Evolutionary conservation across 2,888 invertebrate genomes (phyloP), one percentile per base, ranked within the genome.

Genomic region (Drosophila quinaria): DNA sequence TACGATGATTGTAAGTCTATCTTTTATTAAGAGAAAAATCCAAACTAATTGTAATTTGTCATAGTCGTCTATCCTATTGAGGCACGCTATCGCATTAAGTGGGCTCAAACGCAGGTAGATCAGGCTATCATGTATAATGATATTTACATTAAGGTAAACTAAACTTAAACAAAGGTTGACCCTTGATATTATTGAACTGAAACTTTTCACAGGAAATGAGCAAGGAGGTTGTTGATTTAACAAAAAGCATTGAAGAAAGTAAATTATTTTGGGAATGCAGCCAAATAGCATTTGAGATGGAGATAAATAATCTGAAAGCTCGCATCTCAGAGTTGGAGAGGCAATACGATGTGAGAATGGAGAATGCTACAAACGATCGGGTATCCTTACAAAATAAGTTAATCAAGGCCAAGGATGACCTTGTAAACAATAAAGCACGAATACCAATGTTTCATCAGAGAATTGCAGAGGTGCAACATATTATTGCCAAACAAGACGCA

Each of bases 51-150:
- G 6, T 29, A 0, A 17, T 8, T 17, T 13, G 1, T 10, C 0
- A 2, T 22, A 80, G 80, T 60, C 37, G 4, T 47, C 0, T 41
- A 29, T 10, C 81, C 81, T 0, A 81, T 81, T 51, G 82, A 85
- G 65, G 37, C 50, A 0, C 76, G 86, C 1, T 82, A 76, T 50
- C 67, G 42, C 5, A 42, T 85, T 8, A 73, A 74, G 2, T 69
- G 63, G 56, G 37, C 63, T 4, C 29, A 73, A 22, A 39, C 68
- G 2, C 37, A 19, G 5, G n/a, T 70, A 47, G 78, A 80, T 1
- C 83, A 82, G 52, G 35, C n/a, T 3, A 5, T 41, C 0, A 42
- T 51, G 6, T 8, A n/a, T 0, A 50, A 50, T n/a, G 59, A 62
- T 3, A 10, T 25, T 0, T n/a, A 13, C 3, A 22, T 47, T 6